Evolutionary conservation across 2,797 vertebrate genomes (phyloP), one percentile per base, ranked within the genome.

Genomic region (Streptopelia turtur): DNA sequence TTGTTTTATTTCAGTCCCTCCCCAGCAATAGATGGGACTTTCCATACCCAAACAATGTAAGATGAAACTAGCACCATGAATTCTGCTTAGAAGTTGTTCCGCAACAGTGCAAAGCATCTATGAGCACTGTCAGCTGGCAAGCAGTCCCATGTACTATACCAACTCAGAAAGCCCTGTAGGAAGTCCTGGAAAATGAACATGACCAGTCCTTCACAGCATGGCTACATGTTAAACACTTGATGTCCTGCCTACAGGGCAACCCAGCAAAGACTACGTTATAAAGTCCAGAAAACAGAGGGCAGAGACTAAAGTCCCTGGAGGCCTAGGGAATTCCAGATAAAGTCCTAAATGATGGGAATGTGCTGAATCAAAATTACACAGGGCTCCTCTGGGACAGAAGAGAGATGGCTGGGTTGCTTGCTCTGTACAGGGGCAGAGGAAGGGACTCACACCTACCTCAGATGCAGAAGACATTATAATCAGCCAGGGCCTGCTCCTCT

Each of bases 401-500:
- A 39, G 35, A 49, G 25, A 37, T n/a, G 33, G 43, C 4, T 23
- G 33, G 20, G 22, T 9, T 93, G 23, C 33, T 33, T 37, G 59
- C 12, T 60, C n/a, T 57, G 31, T 31, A 20, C 0, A 8, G 30
- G 18, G 9, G 17, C 55, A 64, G 60, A 72, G 17, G 53, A 72
- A 49, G 55, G 28, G 39, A 77, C 39, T 89, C 68, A 52, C 13
- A 77, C 95, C 49, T 93, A 96, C 94, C 93, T 97, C 49, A 97
- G 57, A 50, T 47, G 43, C 96, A 97, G 70, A 83, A 87, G 65
- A 95, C 21, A 24, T 95, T 96, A 35, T 97, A 97, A 60, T 97
- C 83, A 94, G 95, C 83, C 83, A 94, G 41, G 41, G 95, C 96
- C 87, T 96, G 95, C 75, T 97, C 96, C 90, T 97, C 96, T 97